Evolutionary conservation across 2,888 invertebrate genomes (phyloP).

Genomic region (Nysson spinosus): DNA sequence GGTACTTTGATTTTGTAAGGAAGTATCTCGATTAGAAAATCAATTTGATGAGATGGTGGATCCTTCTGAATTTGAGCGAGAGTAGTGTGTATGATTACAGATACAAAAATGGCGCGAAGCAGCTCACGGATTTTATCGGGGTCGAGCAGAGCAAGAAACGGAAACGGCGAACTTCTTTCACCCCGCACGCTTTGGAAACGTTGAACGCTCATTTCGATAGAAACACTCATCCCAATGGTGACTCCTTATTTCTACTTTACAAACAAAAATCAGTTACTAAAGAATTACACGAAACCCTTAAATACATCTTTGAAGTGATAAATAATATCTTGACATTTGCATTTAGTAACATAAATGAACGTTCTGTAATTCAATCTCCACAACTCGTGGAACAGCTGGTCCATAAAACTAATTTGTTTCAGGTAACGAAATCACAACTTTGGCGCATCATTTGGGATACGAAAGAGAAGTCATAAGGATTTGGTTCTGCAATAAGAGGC

Average conservation of each 20-base stretch:
- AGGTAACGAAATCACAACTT: constrained; percentile 98
- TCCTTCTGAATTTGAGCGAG: constrained; percentile 72
- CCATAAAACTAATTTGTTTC: constrained; percentile 66
- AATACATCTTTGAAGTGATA: not conserved
- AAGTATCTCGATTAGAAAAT: not conserved
- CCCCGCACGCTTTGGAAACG: constrained; percentile 96
- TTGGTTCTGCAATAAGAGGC: constrained; percentile 99
- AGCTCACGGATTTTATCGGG: constrained; percentile 96
- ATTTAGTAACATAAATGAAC: no score
- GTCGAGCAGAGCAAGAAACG: constrained; percentile 98
- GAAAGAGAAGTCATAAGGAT: constrained; percentile 98
- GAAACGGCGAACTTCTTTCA: constrained; percentile 97
- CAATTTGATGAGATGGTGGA: constrained; percentile 11
- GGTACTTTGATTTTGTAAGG: no score
- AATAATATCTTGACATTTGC: not conserved
- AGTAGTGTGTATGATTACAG: constrained; percentile 80
- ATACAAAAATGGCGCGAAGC: constrained; percentile 95
- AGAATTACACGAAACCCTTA: constrained; percentile 27
- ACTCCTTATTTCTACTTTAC: constrained; percentile 47
- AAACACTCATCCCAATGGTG: constrained; percentile 98
- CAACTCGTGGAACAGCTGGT: not conserved
- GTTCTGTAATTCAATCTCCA: no score
- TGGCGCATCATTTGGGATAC: constrained; percentile 97
- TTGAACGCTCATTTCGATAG: constrained; percentile 97
- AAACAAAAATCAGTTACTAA: no score